These are phyloP conservation scores for Zalophus californianus DNA, from an alignment of 2,797 vertebrate genomes.

Conservation along the genomic window DNA sequence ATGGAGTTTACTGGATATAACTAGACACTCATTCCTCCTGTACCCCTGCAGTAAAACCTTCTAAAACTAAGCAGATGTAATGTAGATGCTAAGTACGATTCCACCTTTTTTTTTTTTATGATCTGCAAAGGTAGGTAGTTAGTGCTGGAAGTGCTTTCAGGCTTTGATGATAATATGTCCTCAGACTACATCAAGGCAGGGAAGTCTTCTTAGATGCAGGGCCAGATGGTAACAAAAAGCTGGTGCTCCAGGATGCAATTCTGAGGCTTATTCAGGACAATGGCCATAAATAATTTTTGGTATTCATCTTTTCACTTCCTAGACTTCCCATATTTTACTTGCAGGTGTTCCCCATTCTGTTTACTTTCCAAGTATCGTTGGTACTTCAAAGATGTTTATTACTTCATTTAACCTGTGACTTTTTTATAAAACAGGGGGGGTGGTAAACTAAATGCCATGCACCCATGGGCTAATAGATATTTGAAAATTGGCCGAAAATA, in stretches of 20 bases:
- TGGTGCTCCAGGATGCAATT: neutral
- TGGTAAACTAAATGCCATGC: neutral
- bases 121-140: constrained; percentile 5
- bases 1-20: neutral
- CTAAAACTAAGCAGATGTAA: neutral
- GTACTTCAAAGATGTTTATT: neutral
- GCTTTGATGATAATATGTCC: neutral
- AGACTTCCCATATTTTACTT: neutral
- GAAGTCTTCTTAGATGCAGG: neutral
- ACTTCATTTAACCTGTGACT: neutral
- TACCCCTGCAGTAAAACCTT: neutral
- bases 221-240: neutral
- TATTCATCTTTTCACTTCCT: neutral
- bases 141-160: neutral
- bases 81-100: neutral
- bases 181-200: neutral
- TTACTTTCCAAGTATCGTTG: neutral
- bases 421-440: neutral
- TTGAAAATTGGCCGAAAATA: constrained; percentile 5
- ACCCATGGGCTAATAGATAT: neutral
- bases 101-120: neutral
- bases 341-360: neutral
- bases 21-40: neutral
- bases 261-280: neutral
- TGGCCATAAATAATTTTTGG: neutral